Base-by-base conservation (phyloP, 2,113 vertebrate genomes). In the Python bivittatus region DNA sequence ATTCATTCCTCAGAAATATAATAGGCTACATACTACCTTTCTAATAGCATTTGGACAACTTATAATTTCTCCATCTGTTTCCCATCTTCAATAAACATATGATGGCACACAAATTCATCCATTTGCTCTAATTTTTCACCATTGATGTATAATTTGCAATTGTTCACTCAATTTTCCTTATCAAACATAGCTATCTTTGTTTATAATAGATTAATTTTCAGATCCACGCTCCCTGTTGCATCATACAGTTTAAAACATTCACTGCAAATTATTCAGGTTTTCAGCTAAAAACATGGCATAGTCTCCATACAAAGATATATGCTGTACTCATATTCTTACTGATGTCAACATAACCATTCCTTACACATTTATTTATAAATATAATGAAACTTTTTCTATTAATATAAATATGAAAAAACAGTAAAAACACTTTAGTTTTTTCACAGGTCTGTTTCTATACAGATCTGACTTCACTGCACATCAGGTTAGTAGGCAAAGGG, bases 301-400 rank as follows among this genome's bases (percentile, higher is more conserved):
- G 20, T 42, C 33, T 42, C 68, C 33, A 79, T 22, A 79, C 33
- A 79, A 42, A 38, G 33, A 79, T 79, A 22, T 38, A 17, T 79
- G n/a, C n/a, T n/a, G n/a, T n/a, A 42, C 42, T 79, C 72, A 42
- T 79, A 79, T 42, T 38, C 33, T 79, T 2, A 22, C n/a, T 42
- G 17, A 79, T 79, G 33, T 42, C 20, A 79, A 79, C 17, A 42
- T 8, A 38, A 0, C 68, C 22, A 79, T 79, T 79, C 72, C 33
- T 8, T 79, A 79, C 2, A 42, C 17, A 79, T 79, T 42, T 79
- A 42, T 79, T 79, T 79, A 79, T 79, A 79, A 79, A 42, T 20
- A 42, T 79, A 42, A 42, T 79, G 7, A 9, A 79, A 42, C 20
- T 22, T 79, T 79, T 79, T 92, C 95, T 93, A 93, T 95, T 95